A percentile compares a stretch with the other conserved stretches of the same genome.
phyloP scores from a whole-genome alignment of 2,888 invertebrate species.

The Anagyrus pseudococci region DNA sequence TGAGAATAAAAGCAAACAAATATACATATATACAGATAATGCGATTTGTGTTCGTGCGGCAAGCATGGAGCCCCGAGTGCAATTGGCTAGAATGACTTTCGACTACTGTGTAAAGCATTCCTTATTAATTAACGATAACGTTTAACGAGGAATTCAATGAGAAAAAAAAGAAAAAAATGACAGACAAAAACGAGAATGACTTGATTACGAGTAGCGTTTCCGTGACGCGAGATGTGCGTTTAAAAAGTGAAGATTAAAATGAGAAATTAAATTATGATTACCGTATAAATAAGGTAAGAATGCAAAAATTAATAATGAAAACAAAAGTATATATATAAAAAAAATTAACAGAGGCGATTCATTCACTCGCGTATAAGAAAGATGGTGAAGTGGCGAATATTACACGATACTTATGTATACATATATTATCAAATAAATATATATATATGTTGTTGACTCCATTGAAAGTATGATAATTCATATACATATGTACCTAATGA shows the following conservation, averaged over 20 bases:
- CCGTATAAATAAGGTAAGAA: constrained; percentile 20
- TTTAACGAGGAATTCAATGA: not conserved
- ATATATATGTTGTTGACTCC: constrained; percentile 61
- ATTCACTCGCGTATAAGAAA: constrained; percentile 46
- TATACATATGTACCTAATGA: constrained; percentile 49
- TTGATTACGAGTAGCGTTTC: not conserved
- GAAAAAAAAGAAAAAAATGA: not conserved
- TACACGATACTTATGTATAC: constrained; percentile 58
- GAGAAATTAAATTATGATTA: constrained; percentile 29
- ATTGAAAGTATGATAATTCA: constrained; percentile 62
- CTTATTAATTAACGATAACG: constrained; percentile 21
- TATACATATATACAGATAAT: not conserved
- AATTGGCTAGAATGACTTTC: constrained; percentile 21
- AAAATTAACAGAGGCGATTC: constrained; percentile 46
- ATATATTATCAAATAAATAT: constrained; percentile 55
- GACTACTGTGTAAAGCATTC: constrained; percentile 28
- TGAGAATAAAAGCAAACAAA: constrained; percentile 4
- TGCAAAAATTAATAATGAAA: constrained; percentile 18
- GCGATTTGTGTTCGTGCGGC: constrained; percentile 1
- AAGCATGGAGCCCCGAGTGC: constrained; percentile 22
- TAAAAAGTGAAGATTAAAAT: constrained; percentile 1
- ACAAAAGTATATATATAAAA: constrained; percentile 9
- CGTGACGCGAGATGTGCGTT: constrained; percentile 11
- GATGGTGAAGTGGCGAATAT: constrained; percentile 47
- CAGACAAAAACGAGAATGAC: not conserved